Conservation (phyloP, 2,888 invertebrate species). For the Synanthedon tipuliformis region DNA sequence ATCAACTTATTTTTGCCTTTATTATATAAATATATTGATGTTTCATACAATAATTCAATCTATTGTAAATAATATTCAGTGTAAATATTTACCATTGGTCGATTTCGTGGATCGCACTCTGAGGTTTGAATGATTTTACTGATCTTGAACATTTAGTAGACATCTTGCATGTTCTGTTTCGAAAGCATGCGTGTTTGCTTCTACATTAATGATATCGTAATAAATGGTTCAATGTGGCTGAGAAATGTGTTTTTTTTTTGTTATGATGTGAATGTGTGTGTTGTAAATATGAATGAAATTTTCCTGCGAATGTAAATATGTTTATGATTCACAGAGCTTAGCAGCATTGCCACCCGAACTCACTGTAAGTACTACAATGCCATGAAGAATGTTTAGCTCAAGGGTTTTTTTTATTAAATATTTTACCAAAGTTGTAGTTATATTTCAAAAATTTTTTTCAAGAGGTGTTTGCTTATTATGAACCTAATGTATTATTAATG, state of each 20-base stretch:
- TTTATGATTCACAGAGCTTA: constrained; percentile 80
- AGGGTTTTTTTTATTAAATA: neutral
- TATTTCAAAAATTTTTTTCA: too few species aligned
- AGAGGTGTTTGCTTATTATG: too few species aligned
- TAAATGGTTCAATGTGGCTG: constrained; percentile 11
- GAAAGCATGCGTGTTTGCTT: constrained; percentile 19
- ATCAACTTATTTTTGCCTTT: constrained; percentile 1
- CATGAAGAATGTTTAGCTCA: constrained; percentile 5
- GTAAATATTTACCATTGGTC: constrained; percentile 25
- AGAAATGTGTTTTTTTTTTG: constrained; percentile 17
- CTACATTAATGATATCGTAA: constrained; percentile 14
- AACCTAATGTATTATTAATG: too few species aligned
- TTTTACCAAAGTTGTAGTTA: neutral
- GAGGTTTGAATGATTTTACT: constrained; percentile 5
- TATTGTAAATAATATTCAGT: constrained; percentile 31
- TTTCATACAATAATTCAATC: constrained; percentile 2
- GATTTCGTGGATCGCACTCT: constrained; percentile 18
- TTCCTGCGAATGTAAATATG: constrained; percentile 59
- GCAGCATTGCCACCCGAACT: constrained; percentile 83
- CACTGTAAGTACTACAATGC: constrained; percentile 75
- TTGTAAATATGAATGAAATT: constrained; percentile 9
- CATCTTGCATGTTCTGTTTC: neutral
- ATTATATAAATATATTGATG: constrained; percentile 12
- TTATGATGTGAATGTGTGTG: constrained; percentile 8
- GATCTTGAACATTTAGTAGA: neutral